Evolutionary conservation across 2,888 invertebrate genomes (phyloP).

Genomic region (Scrobipalpa atriplicella): DNA sequence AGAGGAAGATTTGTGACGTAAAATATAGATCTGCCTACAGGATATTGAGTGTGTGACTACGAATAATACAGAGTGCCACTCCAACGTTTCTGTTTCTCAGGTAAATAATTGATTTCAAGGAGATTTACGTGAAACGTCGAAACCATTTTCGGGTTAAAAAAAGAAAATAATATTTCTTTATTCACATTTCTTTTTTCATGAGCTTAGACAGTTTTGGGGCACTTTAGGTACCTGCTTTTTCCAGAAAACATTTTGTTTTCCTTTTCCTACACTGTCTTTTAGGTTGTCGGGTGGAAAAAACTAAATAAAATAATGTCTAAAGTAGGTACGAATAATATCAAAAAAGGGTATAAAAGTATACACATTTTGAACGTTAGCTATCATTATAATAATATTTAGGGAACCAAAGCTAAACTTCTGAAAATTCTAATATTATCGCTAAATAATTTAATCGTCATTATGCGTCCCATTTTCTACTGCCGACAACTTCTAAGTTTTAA

Average conservation of each 20-base stretch:
- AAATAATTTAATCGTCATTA: background rate
- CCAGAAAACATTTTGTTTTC: too few species aligned
- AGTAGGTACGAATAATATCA: too few species aligned
- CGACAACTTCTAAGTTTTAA: background rate
- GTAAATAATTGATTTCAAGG: conserved; percentile 4
- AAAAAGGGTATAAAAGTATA: too few species aligned
- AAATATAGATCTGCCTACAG: background rate
- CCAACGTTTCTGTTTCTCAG: background rate
- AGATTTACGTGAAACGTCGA: conserved; percentile 1
- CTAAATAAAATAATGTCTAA: too few species aligned
- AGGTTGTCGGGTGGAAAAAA: too few species aligned
- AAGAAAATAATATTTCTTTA: too few species aligned
- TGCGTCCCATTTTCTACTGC: background rate
- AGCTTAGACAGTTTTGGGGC: too few species aligned
- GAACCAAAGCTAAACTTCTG: background rate
- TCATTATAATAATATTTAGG: too few species aligned
- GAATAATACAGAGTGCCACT: background rate
- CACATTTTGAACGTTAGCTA: too few species aligned
- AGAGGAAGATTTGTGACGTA: conserved; percentile 17
- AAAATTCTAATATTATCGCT: background rate
- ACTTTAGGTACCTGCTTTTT: too few species aligned
- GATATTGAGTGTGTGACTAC: conserved; percentile 16
- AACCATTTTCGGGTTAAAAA: background rate
- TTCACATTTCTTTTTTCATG: too few species aligned
- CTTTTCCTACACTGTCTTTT: too few species aligned